These are phyloP conservation scores for Enoplosus armatus DNA, from an alignment of 2,797 vertebrate species.

Conservation along the genomic window DNA sequence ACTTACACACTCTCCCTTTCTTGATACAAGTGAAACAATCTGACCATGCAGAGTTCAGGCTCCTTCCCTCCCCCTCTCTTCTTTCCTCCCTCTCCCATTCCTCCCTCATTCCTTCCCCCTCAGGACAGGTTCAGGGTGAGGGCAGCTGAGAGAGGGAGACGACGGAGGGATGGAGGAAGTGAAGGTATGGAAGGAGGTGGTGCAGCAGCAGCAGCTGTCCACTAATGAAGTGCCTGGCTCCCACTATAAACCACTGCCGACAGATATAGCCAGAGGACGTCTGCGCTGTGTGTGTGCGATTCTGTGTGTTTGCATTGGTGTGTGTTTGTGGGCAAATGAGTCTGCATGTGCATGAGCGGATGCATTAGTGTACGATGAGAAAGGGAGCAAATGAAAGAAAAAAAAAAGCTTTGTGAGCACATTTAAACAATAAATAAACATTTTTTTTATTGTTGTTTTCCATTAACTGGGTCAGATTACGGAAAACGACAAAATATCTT, in stretches of 20 bases:
- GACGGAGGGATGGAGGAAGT: conserved; percentile 60
- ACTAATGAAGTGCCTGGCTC: conserved; percentile 75
- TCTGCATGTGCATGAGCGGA: conserved; percentile 17
- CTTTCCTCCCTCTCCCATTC: conserved; percentile 33
- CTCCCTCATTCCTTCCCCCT: conserved; percentile 53
- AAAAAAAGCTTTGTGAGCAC: background rate
- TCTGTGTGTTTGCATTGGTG: conserved; percentile 20
- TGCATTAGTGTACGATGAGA: background rate
- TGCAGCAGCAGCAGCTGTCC: conserved; percentile 67
- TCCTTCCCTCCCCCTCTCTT: conserved; percentile 31
- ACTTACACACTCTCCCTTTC: conserved; percentile 18
- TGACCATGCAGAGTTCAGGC: conserved; percentile 51
- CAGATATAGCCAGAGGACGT: conserved; percentile 64
- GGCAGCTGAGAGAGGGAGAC: conserved; percentile 60
- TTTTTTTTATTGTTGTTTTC: background rate
- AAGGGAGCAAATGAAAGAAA: background rate
- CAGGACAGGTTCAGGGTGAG: conserved; percentile 79
- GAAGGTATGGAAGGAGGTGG: conserved; percentile 58
- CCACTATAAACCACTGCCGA: conserved; percentile 67
- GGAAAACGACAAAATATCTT: too few relatives aligned
- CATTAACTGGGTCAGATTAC: too few relatives aligned
- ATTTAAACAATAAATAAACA: background rate
- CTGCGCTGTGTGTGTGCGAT: conserved; percentile 1
- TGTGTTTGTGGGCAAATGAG: too few relatives aligned
- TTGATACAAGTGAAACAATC: conserved; percentile 40